Evolutionary conservation across 2,113 vertebrate genomes (phyloP).

Genomic region (Aplodontia rufa): DNA sequence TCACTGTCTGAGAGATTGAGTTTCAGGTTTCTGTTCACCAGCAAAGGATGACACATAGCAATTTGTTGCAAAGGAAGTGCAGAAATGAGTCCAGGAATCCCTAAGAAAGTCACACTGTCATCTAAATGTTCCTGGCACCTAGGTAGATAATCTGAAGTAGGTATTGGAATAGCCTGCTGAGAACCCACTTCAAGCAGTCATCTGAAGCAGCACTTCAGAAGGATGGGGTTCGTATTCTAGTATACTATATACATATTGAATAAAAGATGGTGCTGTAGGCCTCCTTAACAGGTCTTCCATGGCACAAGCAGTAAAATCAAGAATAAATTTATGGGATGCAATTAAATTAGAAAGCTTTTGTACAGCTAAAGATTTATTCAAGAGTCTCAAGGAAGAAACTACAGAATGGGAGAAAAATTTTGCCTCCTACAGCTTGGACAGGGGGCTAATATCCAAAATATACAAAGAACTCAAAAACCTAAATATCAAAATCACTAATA

Average conservation of each 20-base stretch:
- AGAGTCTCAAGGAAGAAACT: too few species aligned
- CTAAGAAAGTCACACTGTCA: background rate
- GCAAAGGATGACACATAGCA: background rate
- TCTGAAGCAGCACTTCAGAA: background rate
- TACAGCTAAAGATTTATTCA: too few species aligned
- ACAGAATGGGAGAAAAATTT: too few species aligned
- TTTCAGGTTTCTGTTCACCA: background rate
- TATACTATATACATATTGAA: background rate
- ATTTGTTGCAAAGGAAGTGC: background rate
- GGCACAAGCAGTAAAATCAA: too few species aligned
- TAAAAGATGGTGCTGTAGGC: background rate
- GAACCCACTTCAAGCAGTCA: background rate
- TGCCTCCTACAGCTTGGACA: too few species aligned
- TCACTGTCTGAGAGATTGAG: background rate
- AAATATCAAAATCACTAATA: too few species aligned
- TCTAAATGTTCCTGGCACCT: background rate
- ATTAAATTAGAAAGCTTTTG: too few species aligned
- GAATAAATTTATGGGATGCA: too few species aligned
- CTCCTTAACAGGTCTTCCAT: too few species aligned
- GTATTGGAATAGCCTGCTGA: background rate
- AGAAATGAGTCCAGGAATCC: background rate
- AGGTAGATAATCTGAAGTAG: background rate
- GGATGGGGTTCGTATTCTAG: background rate
- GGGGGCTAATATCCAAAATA: too few species aligned
- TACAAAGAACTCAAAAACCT: too few species aligned